A percentile compares a stretch with the other conserved stretches of the same genome.
phyloP scores from a whole-genome alignment of 53 echinoderm and acorn worm genomes.

The Echinarachnius parma region DNA sequence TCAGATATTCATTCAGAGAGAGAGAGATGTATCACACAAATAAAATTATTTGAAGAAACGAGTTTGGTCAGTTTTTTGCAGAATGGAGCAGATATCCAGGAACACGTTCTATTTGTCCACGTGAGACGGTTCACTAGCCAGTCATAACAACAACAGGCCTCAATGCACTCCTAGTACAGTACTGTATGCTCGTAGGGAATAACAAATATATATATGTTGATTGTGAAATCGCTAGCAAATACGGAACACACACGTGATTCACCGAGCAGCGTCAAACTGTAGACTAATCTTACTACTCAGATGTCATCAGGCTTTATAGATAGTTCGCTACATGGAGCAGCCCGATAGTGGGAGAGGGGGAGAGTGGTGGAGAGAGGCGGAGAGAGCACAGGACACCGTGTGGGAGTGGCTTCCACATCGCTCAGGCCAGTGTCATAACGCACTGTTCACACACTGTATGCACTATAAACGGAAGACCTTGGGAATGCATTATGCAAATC shows the following conservation, averaged over 20 bases:
- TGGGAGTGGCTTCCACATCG: conserved; percentile 17
- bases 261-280: conserved; percentile 4
- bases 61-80: too few relatives aligned
- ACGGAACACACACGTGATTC: not conserved
- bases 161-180: too few relatives aligned
- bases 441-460: conserved; percentile 8
- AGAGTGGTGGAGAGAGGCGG: not conserved
- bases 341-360: not conserved
- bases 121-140: too few relatives aligned
- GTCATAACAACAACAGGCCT: too few relatives aligned
- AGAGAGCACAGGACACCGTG: not conserved
- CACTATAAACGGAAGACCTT: conserved; percentile 8
- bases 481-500: conserved; percentile 25
- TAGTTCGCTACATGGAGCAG: conserved; percentile 6
- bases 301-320: conserved; percentile 42
- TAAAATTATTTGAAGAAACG: too few relatives aligned
- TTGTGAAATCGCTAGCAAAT: not conserved
- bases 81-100: too few relatives aligned
- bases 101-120: too few relatives aligned
- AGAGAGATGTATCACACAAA: too few relatives aligned
- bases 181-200: too few relatives aligned
- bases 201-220: not conserved
- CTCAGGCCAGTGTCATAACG: conserved; percentile 8
- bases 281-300: conserved; percentile 5
- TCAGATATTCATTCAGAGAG: too few relatives aligned